Percentiles rank a stretch among this genome's conserved stretches.
Conservation (phyloP, 2,888 invertebrate genomes). For the Chrysina gloriosa region DNA sequence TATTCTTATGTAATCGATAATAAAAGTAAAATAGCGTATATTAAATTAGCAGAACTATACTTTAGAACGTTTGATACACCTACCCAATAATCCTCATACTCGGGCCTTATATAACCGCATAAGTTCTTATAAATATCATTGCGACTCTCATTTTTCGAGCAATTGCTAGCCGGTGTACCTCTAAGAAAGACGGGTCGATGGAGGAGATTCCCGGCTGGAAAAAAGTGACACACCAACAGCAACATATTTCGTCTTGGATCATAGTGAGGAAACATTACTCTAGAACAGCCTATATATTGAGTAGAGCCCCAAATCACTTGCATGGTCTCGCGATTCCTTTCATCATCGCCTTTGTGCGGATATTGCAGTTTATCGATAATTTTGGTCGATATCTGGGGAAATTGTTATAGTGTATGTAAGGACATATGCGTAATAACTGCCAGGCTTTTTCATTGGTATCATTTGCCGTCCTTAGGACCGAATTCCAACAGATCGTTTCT, state of each 20-base stretch:
- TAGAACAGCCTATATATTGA: slow-evolving; percentile 9
- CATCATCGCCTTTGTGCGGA: slow-evolving; percentile 1
- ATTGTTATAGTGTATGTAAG: neutral
- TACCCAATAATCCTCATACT: neutral
- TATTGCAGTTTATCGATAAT: slow-evolving; percentile 1
- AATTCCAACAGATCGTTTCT: slow-evolving; percentile 8
- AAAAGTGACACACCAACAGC: slow-evolving; percentile 1
- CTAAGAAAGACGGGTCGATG: neutral
- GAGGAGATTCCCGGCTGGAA: neutral
- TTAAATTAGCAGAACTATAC: too few relatives aligned
- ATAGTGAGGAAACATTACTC: neutral
- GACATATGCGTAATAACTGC: neutral
- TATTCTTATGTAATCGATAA: too few relatives aligned
- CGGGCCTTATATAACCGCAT: neutral
- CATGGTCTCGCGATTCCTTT: slow-evolving; percentile 8
- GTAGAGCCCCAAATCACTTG: slow-evolving; percentile 15
- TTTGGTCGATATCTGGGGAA: neutral
- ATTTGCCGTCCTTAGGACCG: too few relatives aligned
- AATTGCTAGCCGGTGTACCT: neutral
- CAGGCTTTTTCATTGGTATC: too few relatives aligned
- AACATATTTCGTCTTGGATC: neutral
- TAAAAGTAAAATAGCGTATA: too few relatives aligned
- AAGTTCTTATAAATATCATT: slow-evolving; percentile 4
- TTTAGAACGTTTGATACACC: too few relatives aligned
- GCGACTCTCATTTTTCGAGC: neutral